Evolutionary conservation across 2,888 invertebrate genomes (phyloP).

Genomic region (Dorcus hopei): DNA sequence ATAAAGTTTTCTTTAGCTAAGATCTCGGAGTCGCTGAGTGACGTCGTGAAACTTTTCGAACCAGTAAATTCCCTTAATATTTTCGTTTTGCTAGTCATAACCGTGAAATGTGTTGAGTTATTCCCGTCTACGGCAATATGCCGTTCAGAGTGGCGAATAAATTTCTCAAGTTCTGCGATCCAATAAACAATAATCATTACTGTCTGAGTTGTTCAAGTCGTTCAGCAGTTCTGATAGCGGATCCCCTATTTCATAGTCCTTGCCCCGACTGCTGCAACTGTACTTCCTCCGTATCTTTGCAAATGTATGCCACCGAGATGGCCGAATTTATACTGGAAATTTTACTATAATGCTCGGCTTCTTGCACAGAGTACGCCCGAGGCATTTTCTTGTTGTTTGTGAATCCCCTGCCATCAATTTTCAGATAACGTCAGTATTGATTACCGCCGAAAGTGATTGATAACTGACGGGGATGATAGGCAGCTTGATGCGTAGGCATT

Average conservation of each 20-base stretch:
- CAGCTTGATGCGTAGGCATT: conserved; percentile 21
- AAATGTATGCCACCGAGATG: too few species aligned
- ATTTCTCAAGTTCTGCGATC: conserved; percentile 43
- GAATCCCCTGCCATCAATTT: too few species aligned
- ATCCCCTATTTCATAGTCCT: conserved; percentile 26
- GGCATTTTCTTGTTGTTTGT: too few species aligned
- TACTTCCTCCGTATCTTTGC: too few species aligned
- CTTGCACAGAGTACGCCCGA: not conserved
- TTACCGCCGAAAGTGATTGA: conserved; percentile 16
- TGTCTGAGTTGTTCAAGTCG: conserved; percentile 45
- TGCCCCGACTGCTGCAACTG: too few species aligned
- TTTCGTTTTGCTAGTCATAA: conserved; percentile 28
- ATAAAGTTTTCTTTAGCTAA: too few species aligned
- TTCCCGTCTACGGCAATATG: conserved; percentile 30
- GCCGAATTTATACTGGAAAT: too few species aligned
- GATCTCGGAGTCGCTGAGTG: too few species aligned
- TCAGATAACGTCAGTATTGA: conserved; percentile 17
- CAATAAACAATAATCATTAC: conserved; percentile 49
- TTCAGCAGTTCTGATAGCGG: conserved; percentile 39
- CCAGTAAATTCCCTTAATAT: conserved; percentile 25
- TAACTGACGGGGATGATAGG: conserved; percentile 20
- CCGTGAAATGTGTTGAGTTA: conserved; percentile 33
- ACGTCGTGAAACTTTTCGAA: conserved; percentile 17
- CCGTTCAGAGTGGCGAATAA: conserved; percentile 34
- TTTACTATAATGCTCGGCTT: too few species aligned